Evolutionary conservation across 2,113 vertebrate genomes (phyloP), one percentile per base, ranked within the genome.

Genomic region (Callipepla squamata): DNA sequence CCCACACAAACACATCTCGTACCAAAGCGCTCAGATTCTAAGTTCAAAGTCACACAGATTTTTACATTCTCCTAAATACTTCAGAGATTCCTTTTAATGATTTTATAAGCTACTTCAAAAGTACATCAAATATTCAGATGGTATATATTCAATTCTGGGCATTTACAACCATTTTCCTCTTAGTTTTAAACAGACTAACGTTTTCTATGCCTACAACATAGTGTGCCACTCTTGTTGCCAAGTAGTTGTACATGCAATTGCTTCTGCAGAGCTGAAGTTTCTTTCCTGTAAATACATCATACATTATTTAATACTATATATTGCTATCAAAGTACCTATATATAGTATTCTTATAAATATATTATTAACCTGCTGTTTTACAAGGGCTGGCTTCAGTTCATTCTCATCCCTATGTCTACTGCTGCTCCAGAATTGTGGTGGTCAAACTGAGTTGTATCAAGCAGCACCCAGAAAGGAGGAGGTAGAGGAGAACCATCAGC

Each of bases 271-370:
- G 61, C 26, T 75, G 76, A 90, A 91, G 73, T 83, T 61, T 88
- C 87, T 90, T 94, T 94, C 81, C 91, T 88, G 89, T 89, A 96
- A 96, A 96, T 93, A 93, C 74, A 65, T 86, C 75, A 92, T 96
- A 87, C 26, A 93, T 96, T 96, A 96, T 96, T 96, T 81, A 95
- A 92, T 50, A 95, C 68, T 44, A 92, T 91, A 79, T 90, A 91
- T 79, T 90, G 89, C 91, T 94, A 93, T 90, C 51, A 68, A 92
- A 92, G 61, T 75, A 84, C 61, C 89, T 94, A 96, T 92, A 91
- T 91, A 92, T 80, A 96, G 90, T 81, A 76, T 13, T 76, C 61
- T 92, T 59, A 95, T 95, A 96, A 96, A 96, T 94, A 84, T 90
- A 75, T 95, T 85, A 93, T 58, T 82, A 92, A 95, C 57, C 80